Conservation (phyloP, 2,797 vertebrate species). For the Anguilla anguilla region DNA sequence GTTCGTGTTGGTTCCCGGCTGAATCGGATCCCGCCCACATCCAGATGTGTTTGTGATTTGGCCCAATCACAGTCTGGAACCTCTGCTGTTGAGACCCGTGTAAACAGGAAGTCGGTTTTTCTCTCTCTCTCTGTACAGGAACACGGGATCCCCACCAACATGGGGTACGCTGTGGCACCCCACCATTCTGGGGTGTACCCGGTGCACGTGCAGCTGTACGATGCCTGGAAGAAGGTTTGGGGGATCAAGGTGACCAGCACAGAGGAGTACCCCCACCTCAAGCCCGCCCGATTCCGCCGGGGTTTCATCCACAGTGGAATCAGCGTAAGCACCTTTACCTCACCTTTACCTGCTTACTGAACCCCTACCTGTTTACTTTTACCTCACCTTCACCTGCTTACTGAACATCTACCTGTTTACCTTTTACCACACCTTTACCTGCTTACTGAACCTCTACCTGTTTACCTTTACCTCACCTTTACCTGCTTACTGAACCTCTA, state of each 20-base stretch:
- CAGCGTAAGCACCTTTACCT: conserved; percentile 77
- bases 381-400: conserved; percentile 9
- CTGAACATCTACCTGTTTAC: not conserved
- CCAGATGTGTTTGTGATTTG: not conserved
- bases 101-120: not conserved
- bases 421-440: conserved; percentile 26
- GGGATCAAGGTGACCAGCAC: conserved; percentile 96
- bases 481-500: conserved; percentile 23
- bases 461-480: conserved; percentile 28
- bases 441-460: not conserved
- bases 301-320: conserved; percentile 95
- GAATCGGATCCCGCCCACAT: too few species aligned
- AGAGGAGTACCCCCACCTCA: conserved; percentile 96
- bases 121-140: conserved; percentile 71
- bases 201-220: conserved; percentile 92
- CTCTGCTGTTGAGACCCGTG: not conserved
- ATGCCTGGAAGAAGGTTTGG: conserved; percentile 98
- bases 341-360: conserved; percentile 41
- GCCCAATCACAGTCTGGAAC: too few species aligned
- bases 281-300: conserved; percentile 92
- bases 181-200: conserved; percentile 98
- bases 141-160: conserved; percentile 95
- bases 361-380: conserved; percentile 18
- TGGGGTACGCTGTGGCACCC: conserved; percentile 96
- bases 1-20: too few species aligned